Percentiles rank a stretch among this genome's conserved stretches.
phyloP scores from a whole-genome alignment of 2,113 vertebrate species.

The Campylomormyrus tamandua region DNA sequence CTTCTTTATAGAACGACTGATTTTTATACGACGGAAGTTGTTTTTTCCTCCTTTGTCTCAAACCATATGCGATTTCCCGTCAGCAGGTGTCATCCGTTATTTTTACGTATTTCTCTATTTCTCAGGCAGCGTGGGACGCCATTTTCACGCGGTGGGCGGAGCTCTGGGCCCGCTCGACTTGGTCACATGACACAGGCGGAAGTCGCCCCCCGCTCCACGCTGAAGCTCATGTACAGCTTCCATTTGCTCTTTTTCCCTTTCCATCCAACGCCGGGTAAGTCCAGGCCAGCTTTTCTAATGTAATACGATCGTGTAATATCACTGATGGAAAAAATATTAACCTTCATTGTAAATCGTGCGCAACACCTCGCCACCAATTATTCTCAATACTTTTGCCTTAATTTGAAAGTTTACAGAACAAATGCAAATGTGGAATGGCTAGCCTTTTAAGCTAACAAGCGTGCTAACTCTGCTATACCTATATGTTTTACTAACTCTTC shows the following conservation, averaged over 20 bases:
- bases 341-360: not conserved
- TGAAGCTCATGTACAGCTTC: conserved; percentile 65
- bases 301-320: not conserved
- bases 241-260: conserved; percentile 62
- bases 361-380: not conserved
- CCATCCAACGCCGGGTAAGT: conserved; percentile 53
- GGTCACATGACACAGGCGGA: conserved; percentile 66
- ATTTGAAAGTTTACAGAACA: not conserved
- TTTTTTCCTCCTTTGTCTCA: not conserved
- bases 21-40: not conserved
- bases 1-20: not conserved
- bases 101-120: not conserved
- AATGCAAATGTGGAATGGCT: not conserved
- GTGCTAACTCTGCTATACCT: not conserved
- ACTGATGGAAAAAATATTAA: not conserved
- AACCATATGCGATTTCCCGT: not conserved
- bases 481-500: not conserved
- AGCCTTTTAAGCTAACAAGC: not conserved
- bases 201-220: conserved; percentile 57
- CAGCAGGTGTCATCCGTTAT: not conserved
- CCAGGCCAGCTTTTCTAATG: conserved; percentile 19
- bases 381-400: not conserved
- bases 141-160: not conserved
- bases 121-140: not conserved
- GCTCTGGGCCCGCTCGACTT: conserved; percentile 19